Base-by-base conservation (phyloP, 2,113 vertebrate species). In the Mola mola region DNA sequence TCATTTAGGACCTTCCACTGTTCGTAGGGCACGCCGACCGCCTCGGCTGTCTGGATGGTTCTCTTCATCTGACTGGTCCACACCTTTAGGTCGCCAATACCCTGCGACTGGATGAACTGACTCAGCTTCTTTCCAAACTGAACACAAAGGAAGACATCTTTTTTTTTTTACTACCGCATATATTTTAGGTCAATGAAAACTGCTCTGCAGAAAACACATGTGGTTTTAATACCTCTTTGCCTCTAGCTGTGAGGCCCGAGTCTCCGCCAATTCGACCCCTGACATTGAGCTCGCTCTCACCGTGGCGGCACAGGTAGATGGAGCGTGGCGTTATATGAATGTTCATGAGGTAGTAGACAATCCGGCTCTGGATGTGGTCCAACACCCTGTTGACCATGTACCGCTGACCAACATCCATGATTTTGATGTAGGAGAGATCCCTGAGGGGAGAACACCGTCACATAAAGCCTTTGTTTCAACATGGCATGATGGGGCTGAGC, bases 11-110 rank as follows among this genome's bases (percentile, higher is more conserved):
- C 96, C 79, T 99, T 99, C 97, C 97, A 99, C 93, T 99, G 97
- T 50, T 99, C 97, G 0, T 99, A 99, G n/a, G 97, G 96, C 55
- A 95, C 96, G 2, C 75, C 88, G 66, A 99, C 87, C 0, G 93
- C 95, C 82, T 99, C 97, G 0, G 97, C 97, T 0, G 97, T 99
- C 92, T 99, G 97, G 89, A 99, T 99, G 4, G 97, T 99, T 75
- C 97, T 94, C 90, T 96, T 98, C 97, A 99, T 99, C 87, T 99
- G 97, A 84, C 97, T 99, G 2, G 97, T 99, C 97, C 97, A 99
- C 41, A 99, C 96, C 85, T 99, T 99, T 81, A 99, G 90, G 49
- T 98, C 95, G 16, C 92, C 93, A 84, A 99, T 98, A 69, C 93
- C 93, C 66, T 99, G 97, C 1, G 93, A 88, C 66, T 93, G 87